Evolutionary conservation across 1,140 invertebrate species (phyloP).

Genomic region (Euglossa dilemma): DNA sequence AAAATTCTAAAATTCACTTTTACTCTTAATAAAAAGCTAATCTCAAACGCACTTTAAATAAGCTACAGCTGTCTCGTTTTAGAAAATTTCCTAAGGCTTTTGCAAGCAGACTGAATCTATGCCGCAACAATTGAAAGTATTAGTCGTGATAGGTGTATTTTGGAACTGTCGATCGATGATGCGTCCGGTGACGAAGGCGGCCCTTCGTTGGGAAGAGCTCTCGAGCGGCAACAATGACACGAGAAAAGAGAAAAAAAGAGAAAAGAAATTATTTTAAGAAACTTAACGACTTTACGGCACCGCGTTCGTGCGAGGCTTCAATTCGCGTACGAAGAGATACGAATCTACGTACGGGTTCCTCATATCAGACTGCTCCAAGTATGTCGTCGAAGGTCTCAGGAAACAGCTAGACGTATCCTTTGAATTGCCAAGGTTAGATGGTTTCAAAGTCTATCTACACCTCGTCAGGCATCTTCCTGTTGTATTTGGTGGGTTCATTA

Average conservation of each 20-base stretch:
- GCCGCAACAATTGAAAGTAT: constrained; percentile 16
- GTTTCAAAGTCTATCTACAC: constrained; percentile 56
- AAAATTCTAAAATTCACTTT: background rate
- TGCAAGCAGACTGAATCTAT: background rate
- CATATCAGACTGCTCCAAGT: constrained; percentile 70
- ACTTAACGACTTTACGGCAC: constrained; percentile 62
- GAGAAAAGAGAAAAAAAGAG: constrained; percentile 53
- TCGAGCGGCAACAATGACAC: constrained; percentile 52
- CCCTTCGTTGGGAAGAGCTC: background rate
- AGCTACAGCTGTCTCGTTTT: constrained; percentile 4
- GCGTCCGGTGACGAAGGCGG: background rate
- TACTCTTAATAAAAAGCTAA: background rate
- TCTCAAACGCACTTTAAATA: background rate
- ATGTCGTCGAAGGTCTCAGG: constrained; percentile 55
- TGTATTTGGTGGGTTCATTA: constrained; percentile 34
- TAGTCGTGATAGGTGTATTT: constrained; percentile 1
- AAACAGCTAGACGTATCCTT: constrained; percentile 45
- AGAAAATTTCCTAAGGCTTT: constrained; percentile 5
- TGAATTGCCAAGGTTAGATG: constrained; percentile 57
- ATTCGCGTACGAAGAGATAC: constrained; percentile 53
- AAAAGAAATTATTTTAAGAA: constrained; percentile 69
- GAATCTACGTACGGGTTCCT: constrained; percentile 58
- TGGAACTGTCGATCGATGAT: constrained; percentile 19
- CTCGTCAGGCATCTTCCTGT: constrained; percentile 23
- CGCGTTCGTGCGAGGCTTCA: constrained; percentile 72